Percentiles rank a stretch among this genome's conserved stretches.
Evolutionary conservation across 2,113 vertebrate species (phyloP).

Genomic region (Orthonyx spaldingii): DNA sequence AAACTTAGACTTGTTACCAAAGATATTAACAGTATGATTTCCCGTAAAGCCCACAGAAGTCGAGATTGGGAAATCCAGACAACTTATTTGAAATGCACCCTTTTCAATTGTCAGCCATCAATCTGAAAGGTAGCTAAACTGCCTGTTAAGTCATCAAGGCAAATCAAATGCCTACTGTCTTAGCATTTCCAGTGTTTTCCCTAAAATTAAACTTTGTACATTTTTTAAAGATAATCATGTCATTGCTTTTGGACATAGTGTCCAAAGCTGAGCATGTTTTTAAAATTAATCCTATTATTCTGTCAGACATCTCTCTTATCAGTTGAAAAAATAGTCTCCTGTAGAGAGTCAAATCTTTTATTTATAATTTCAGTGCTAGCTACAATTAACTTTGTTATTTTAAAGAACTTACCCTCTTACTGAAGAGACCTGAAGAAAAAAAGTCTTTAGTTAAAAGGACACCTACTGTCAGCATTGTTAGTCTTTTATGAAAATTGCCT

Average conservation of each 20-base stretch:
- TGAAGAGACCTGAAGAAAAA: not conserved
- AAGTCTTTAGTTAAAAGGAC: conserved; percentile 17
- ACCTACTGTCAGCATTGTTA: not conserved
- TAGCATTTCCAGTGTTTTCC: conserved; percentile 3
- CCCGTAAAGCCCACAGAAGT: not conserved
- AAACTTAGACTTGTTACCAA: not conserved
- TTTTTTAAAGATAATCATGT: conserved; percentile 42
- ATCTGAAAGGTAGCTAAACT: conserved; percentile 4
- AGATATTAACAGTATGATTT: not conserved
- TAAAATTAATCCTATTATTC: conserved; percentile 61
- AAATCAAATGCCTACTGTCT: not conserved
- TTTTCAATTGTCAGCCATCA: not conserved
- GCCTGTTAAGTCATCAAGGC: conserved; percentile 30
- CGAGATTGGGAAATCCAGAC: not conserved
- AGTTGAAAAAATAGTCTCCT: conserved; percentile 33
- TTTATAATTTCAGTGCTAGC: conserved; percentile 17
- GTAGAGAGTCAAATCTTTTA: conserved; percentile 41
- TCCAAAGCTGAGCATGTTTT: conserved; percentile 27
- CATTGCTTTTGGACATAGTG: conserved; percentile 39
- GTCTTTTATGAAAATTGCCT: conserved; percentile 4
- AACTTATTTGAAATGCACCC: not conserved
- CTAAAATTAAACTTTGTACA: conserved; percentile 13
- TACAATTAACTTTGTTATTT: conserved; percentile 50
- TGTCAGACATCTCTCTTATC: conserved; percentile 38
- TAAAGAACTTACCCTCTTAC: not conserved